Base-by-base conservation (phyloP, 1,140 invertebrate genomes). In the Condylostylus longicornis region DNA sequence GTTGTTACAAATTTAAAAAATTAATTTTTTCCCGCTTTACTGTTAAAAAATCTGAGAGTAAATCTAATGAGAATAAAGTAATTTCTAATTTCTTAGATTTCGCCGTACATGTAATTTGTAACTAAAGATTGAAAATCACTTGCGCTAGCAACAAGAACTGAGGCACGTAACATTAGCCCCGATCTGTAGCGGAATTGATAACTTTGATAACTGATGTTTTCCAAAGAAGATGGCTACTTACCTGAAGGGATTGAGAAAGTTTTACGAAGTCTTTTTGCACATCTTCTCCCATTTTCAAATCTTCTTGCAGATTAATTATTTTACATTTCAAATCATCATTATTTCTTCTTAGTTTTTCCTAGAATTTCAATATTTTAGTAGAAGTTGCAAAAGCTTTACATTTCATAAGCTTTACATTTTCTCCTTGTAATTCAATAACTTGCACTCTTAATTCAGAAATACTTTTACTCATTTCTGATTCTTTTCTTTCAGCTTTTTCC, bases 191-290 rank as follows among this genome's bases (percentile, higher is more conserved):
- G n/a, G n/a, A n/a, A n/a, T n/a, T n/a, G n/a, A n/a, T n/a, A n/a
- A n/a, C n/a, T n/a, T n/a, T n/a, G n/a, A n/a, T n/a, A n/a, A n/a
- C n/a, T n/a, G n/a, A n/a, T n/a, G n/a, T n/a, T n/a, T n/a, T n/a
- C n/a, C n/a, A n/a, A n/a, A n/a, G n/a, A n/a, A n/a, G n/a, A n/a
- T n/a, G n/a, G n/a, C n/a, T 2, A 31, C 29, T n/a, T 52, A 76
- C 84, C 74, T 98, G 94, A 39, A 98, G 66, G 8, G 83, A 87
- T 67, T 98, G 94, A 14, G 91, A 96, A 17, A 98, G 69, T 45
- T 85, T 74, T 27, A 98, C 95, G 69, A 98, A 97, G 67, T 98
- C 94, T 62, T 90, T 84, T 63, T 98, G 94, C 22, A 97, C 90
- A 41, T 79, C 77, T 70, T 97, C 93, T 58, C 86, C 89, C 49